Evolutionary conservation across 2,113 vertebrate genomes (phyloP).

Genomic region (human (Homo sapiens)): GRCh38 chr22:29827001-29827500

Average conservation of each 20-base stretch:
- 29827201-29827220: constrained; percentile 37
- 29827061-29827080: too few relatives aligned
- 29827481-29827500: neutral
- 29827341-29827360: neutral
- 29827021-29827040: too few relatives aligned
- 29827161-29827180: too few relatives aligned
- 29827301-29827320: constrained; percentile 8
- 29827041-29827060: too few relatives aligned
- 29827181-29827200: neutral
- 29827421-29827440: neutral
- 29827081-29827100: too few relatives aligned
- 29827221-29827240: neutral
- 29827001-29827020: too few relatives aligned
- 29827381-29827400: neutral
- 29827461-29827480: neutral
- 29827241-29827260: constrained; percentile 64
- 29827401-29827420: neutral
- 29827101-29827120: neutral
- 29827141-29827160: neutral
- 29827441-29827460: neutral
- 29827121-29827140: neutral
- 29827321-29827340: neutral
- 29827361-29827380: neutral
- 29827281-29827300: constrained; percentile 38
- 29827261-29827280: constrained; percentile 10